Evolutionary conservation across 2,888 invertebrate genomes (phyloP).

Genomic region (Drosophila prostipennis): DNA sequence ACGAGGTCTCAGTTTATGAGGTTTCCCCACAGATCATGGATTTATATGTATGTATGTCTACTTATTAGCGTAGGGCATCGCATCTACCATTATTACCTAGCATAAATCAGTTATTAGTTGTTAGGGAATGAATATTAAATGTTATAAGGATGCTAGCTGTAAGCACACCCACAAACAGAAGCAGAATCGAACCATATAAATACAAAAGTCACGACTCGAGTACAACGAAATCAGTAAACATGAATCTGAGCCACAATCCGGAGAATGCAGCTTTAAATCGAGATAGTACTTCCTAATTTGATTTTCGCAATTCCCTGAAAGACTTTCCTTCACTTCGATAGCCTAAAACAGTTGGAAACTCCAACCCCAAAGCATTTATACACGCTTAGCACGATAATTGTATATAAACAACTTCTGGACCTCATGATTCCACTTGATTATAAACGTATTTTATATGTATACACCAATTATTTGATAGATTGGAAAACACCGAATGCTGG

Average conservation of each 20-base stretch:
- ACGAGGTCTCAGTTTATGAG: slow-evolving; percentile 78
- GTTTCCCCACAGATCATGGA: slow-evolving; percentile 62
- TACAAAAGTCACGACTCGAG: slow-evolving; percentile 30
- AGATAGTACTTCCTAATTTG: slow-evolving; percentile 35
- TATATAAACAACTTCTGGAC: slow-evolving; percentile 72
- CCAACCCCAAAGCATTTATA: slow-evolving; percentile 18
- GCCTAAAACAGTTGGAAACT: slow-evolving; percentile 2
- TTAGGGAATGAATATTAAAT: slow-evolving; percentile 22
- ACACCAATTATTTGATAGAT: slow-evolving; percentile 60
- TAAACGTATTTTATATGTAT: slow-evolving; percentile 43
- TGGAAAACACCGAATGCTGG: slow-evolving; percentile 66
- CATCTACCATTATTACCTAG: slow-evolving; percentile 28
- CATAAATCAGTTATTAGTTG: slow-evolving; percentile 33
- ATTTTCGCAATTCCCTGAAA: slow-evolving; percentile 2
- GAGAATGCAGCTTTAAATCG: slow-evolving; percentile 33
- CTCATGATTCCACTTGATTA: slow-evolving; percentile 70
- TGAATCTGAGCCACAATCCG: slow-evolving; percentile 28
- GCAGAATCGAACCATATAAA: slow-evolving; percentile 26
- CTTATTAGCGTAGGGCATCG: slow-evolving; percentile 23
- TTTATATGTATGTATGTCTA: slow-evolving; percentile 61
- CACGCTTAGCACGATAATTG: slow-evolving; percentile 38
- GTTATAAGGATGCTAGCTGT: slow-evolving; percentile 34
- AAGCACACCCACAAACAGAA: slow-evolving; percentile 26
- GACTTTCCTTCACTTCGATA: slow-evolving; percentile 4
- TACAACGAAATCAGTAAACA: slow-evolving; percentile 60